Percentiles rank a stretch among this genome's conserved stretches.
Conservation (phyloP, 2,797 vertebrate genomes). For the Phoeniculus purpureus region DNA sequence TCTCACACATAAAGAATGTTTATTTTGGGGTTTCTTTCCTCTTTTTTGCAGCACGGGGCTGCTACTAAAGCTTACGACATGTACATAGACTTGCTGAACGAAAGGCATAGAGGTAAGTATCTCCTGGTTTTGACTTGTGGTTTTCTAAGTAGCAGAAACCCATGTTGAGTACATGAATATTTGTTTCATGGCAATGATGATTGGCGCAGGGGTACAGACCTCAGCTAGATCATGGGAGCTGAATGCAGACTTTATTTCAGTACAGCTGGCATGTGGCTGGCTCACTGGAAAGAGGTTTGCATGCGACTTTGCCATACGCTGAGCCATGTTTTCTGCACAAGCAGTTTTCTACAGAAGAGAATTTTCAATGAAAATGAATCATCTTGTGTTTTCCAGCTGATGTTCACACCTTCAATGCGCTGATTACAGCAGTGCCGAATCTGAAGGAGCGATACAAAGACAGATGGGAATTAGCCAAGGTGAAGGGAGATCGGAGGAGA, state of each 20-base stretch:
- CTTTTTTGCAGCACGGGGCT: slow-evolving; percentile 82
- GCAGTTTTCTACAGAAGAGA: neutral
- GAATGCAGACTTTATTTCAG: slow-evolving; percentile 74
- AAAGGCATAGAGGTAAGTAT: slow-evolving; percentile 86
- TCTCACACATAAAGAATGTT: neutral
- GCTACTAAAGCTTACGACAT: slow-evolving; percentile 80
- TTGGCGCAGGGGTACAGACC: slow-evolving; percentile 87
- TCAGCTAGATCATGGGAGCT: slow-evolving; percentile 89
- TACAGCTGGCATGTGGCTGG: neutral
- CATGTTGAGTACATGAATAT: accelerated
- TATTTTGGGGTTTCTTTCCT: neutral
- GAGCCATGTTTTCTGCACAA: slow-evolving; percentile 41
- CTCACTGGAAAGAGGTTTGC: slow-evolving; percentile 27
- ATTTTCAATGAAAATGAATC: neutral
- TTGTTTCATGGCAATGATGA: slow-evolving; percentile 55
- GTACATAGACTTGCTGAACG: slow-evolving; percentile 88
- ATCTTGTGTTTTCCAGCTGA: slow-evolving; percentile 80
- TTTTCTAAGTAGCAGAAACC: neutral
- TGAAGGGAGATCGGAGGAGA: slow-evolving; percentile 17
- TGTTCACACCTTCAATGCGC: slow-evolving; percentile 87
- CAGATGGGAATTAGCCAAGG: slow-evolving; percentile 82
- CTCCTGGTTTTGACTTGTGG: neutral
- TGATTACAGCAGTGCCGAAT: slow-evolving; percentile 81
- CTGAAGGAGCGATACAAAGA: slow-evolving; percentile 76
- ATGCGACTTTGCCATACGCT: slow-evolving; percentile 62